Conservation (phyloP, 2,888 invertebrate genomes). For the Macroteleia sp. region DNA sequence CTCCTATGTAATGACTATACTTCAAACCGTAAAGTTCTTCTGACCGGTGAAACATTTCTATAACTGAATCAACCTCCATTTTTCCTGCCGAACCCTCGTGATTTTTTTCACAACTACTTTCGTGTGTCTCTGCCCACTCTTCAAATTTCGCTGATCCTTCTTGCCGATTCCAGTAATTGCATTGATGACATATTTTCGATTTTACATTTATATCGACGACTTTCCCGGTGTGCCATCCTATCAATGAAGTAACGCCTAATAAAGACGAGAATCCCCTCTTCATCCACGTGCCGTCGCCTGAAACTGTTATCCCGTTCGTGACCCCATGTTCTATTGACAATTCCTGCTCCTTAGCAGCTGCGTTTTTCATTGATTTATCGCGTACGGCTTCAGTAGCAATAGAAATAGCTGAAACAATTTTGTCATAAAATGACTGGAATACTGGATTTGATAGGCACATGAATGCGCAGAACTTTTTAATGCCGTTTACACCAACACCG, state of each 20-base stretch:
- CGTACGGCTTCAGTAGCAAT: background rate
- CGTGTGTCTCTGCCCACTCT: background rate
- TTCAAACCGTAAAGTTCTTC: background rate
- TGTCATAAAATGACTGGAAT: conserved; percentile 2
- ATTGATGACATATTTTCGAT: conserved; percentile 41
- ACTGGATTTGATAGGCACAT: background rate
- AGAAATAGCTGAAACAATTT: background rate
- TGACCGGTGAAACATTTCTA: conserved; percentile 15
- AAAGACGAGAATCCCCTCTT: conserved; percentile 2
- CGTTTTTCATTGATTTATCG: conserved; percentile 1
- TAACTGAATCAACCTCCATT: conserved; percentile 4
- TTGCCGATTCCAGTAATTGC: too few species aligned
- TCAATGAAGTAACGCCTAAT: conserved; percentile 8
- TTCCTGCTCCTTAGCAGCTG: background rate
- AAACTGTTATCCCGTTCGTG: background rate
- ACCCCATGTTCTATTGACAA: background rate
- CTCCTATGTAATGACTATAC: conserved; percentile 3
- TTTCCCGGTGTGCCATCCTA: conserved; percentile 44
- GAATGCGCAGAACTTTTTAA: background rate
- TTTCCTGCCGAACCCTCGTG: conserved; percentile 3
- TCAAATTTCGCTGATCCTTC: background rate
- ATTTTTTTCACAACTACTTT: background rate
- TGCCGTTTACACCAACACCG: background rate
- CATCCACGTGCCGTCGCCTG: conserved; percentile 2
- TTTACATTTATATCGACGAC: conserved; percentile 42